These are phyloP conservation scores for Argopecten irradians DNA, from an alignment of 1,140 invertebrate genomes.

Conservation along the genomic window DNA sequence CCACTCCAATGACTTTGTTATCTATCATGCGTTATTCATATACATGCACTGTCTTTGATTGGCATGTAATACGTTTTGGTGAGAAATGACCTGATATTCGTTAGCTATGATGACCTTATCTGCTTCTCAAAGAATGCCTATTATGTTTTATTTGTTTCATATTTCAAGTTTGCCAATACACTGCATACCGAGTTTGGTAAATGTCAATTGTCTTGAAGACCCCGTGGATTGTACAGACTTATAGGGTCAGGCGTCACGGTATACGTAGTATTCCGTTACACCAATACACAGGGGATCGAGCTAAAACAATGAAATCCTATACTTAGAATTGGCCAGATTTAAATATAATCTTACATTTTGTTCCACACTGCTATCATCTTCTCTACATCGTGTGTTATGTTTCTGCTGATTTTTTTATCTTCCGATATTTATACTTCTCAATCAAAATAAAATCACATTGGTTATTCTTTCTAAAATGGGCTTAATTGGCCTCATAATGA, in stretches of 20 bases:
- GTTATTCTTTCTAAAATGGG: too few species aligned
- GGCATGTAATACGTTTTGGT: neutral
- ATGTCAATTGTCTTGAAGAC: neutral
- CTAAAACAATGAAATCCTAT: neutral
- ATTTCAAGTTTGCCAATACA: neutral
- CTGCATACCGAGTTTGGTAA: neutral
- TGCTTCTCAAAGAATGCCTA: neutral
- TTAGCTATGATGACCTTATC: neutral
- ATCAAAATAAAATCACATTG: too few species aligned
- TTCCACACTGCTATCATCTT: neutral
- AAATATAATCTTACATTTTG: too few species aligned
- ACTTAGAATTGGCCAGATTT: neutral
- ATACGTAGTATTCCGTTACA: neutral
- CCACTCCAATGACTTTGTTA: neutral
- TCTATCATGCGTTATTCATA: too few species aligned
- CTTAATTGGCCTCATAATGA: too few species aligned
- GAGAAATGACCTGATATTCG: neutral
- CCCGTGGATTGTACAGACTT: neutral
- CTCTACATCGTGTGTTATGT: neutral
- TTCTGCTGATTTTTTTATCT: neutral
- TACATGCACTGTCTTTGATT: neutral
- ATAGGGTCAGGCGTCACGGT: neutral
- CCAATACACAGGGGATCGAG: neutral
- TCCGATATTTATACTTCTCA: too few species aligned
- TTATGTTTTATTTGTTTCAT: neutral